Evolutionary conservation across 2,113 vertebrate species (phyloP).

Genomic region (Hystrix cristata): DNA sequence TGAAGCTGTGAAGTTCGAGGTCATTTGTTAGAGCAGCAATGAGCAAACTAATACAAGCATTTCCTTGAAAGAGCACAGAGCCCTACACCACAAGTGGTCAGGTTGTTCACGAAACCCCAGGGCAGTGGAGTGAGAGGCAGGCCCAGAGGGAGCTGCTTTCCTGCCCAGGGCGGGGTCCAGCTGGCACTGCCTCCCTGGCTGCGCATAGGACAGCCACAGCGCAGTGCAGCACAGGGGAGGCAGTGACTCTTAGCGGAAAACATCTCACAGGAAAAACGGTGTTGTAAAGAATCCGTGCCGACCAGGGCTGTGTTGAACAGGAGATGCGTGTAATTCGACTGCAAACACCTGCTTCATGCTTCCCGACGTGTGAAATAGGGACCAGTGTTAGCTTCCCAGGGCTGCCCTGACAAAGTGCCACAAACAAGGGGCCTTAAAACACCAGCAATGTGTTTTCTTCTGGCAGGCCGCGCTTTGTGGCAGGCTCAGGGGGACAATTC

Average conservation of each 20-base stretch:
- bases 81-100: too few relatives aligned
- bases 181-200: rapidly evolving
- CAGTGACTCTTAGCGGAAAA: neutral
- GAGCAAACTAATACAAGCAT: neutral
- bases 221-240: rapidly evolving
- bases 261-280: neutral
- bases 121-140: neutral
- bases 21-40: neutral
- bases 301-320: neutral
- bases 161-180: rapidly evolving
- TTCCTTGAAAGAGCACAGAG: neutral
- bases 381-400: neutral
- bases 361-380: neutral
- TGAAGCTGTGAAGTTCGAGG: neutral
- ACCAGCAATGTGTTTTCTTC: neutral
- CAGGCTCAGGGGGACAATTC: neutral
- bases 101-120: neutral
- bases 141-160: neutral
- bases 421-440: neutral
- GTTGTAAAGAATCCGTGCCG: neutral
- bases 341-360: neutral
- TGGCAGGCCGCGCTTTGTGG: rapidly evolving
- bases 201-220: too few relatives aligned
- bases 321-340: neutral
- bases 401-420: neutral